phyloP scores from a whole-genome alignment of 2,797 vertebrate genomes.

The Cyclura pinguis region DNA sequence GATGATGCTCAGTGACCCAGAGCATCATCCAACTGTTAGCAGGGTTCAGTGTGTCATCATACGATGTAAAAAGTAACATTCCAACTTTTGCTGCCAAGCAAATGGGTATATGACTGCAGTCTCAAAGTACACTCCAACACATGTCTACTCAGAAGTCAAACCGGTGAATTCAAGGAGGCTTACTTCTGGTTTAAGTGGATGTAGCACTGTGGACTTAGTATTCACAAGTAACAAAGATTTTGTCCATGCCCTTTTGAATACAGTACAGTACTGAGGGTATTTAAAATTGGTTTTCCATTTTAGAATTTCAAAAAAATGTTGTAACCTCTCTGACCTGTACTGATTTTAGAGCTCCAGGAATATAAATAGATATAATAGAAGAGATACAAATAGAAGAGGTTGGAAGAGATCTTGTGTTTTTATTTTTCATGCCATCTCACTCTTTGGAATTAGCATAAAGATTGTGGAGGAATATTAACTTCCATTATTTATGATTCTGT shows the following conservation, averaged over 20 bases:
- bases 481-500: slow-evolving; percentile 81
- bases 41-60: no score
- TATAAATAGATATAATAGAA: slow-evolving; percentile 22
- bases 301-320: neutral
- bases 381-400: slow-evolving; percentile 33
- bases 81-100: no score
- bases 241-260: no score
- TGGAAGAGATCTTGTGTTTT: slow-evolving; percentile 67
- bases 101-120: no score
- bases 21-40: no score
- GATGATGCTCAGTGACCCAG: no score
- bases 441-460: slow-evolving; percentile 77
- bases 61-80: no score
- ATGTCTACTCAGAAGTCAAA: no score
- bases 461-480: slow-evolving; percentile 76
- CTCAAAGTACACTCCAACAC: neutral
- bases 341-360: neutral
- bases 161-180: neutral
- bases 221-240: neutral
- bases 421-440: slow-evolving; percentile 67
- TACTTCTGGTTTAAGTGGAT: neutral
- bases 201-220: neutral
- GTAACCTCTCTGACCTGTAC: neutral
- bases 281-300: neutral
- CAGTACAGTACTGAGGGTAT: neutral